Base-by-base conservation (phyloP, 2,113 vertebrate genomes). In the Spermophilus dauricus region DNA sequence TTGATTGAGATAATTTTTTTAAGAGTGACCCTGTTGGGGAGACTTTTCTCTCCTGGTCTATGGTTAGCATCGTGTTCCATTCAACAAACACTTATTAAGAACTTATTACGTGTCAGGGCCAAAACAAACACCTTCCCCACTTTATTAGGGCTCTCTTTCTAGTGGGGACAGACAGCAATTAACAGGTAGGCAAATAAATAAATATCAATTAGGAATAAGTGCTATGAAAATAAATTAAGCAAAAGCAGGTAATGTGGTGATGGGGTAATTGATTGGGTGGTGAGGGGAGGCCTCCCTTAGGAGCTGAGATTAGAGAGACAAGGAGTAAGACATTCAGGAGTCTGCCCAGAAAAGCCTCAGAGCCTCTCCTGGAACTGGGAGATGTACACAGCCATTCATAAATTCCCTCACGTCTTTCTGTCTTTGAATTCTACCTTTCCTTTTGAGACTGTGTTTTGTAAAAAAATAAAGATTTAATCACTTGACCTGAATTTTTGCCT, bases 151-250 rank as follows among this genome's bases (percentile, higher is more conserved):
- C 30, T 83, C 87, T 69, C 51, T 45, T 85, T 77, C 28, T 58
- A 86, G 56, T 73, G 56, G 34, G 4, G 13, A 34, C 92, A 86
- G 78, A 92, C 4, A 65, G 24, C 39, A 72, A 89, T 92, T 89
- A 92, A 89, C 24, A 86, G 30, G 20, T 73, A 81, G 24, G 76
- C 65, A 96, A 78, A 63, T n/a, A 70, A 37, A 86, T 93, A 92
- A 63, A 53, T 42, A 82, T n/a, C 61, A 93, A 73, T 89, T 93
- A 78, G 80, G 86, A 22, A 34, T 82, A 70, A 58, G 39, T 58
- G 32, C n/a, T 91, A 76, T 73, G 53, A 83, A 82, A 87, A 92
- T 69, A 89, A 86, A 86, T 83, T 26, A 90, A 96, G 67, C 67
- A 39, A 83, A 89, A 86, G 3, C 20, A 93, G 61, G 18, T 77